phyloP scores from a whole-genome alignment of 2,113 vertebrate species.

The Talpa occidentalis region DNA sequence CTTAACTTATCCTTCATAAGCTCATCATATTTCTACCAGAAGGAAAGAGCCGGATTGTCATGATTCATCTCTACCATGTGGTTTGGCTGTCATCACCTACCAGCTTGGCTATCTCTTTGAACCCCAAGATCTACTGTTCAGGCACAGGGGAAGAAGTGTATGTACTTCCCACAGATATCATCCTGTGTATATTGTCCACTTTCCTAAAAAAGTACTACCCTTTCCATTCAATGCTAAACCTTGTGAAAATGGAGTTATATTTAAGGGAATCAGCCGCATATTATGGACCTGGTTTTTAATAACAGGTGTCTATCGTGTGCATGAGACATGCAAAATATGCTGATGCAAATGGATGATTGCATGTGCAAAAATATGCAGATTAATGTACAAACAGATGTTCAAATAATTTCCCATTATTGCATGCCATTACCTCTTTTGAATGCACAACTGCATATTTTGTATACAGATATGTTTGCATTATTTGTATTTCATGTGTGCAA shows the following conservation, averaged over 20 bases:
- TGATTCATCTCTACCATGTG: background rate
- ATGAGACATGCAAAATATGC: constrained; percentile 80
- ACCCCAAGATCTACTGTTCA: background rate
- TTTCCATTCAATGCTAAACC: constrained; percentile 24
- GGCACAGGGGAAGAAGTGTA: background rate
- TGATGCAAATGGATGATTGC: constrained; percentile 80
- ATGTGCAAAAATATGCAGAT: constrained; percentile 85
- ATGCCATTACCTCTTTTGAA: constrained; percentile 80
- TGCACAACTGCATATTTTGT: constrained; percentile 79
- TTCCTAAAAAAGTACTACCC: background rate
- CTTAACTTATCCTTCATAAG: constrained; percentile 9
- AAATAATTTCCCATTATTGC: constrained; percentile 83
- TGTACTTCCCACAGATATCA: background rate
- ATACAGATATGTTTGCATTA: constrained; percentile 70
- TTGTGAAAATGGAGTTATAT: constrained; percentile 65
- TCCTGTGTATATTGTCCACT: background rate
- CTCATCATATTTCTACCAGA: background rate
- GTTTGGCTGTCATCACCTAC: background rate
- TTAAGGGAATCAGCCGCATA: constrained; percentile 64
- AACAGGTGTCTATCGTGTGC: constrained; percentile 82
- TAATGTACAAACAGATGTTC: constrained; percentile 84
- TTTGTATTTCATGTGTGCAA: constrained; percentile 74
- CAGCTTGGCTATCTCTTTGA: background rate
- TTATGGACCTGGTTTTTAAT: constrained; percentile 74
- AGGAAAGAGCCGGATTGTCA: background rate